Evolutionary conservation across 2,888 invertebrate genomes (phyloP), one percentile per base, ranked within the genome.

Genomic region (Phyto melanocephala): DNA sequence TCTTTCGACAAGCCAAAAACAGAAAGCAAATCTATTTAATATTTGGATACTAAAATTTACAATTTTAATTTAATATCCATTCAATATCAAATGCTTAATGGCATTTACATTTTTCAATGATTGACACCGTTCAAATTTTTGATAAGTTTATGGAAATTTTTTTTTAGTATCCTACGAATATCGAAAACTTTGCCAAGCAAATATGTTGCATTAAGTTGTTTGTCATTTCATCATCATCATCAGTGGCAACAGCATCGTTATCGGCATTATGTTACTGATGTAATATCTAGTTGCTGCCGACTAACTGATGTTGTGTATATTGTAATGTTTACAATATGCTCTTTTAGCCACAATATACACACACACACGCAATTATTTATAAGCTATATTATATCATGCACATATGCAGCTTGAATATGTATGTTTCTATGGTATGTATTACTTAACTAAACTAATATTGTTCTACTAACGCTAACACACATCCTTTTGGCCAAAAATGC

Each of bases 81-180:
- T 35, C 13, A 8, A 37, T 22, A 52, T 24, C 10, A 67, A 20
- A 52, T 13, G 52, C 4, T 35, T 33, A 15, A 60, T 13, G 24
- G 35, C 10, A 37, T 22, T n/a, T n/a, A 40, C 65, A 56, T n/a
- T 13, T 37, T 35, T 13, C 22, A 22, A 77, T 77, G 60, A 77
- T 68, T 68, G 68, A 70, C 60, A 52, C 13, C 13, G 52, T 52
- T 4, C 13, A 77, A 15, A 62, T 47, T 50, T n/a, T 47, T 24
- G 1, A 0, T 52, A 24, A 75, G 67, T 77, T 62, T 77, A 77
- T 77, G 77, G 42, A 62, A 62, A 68, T 77, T 76, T 56, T 37
- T 7, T 20, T 52, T 40, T 28, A 11, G 5, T 8, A 65, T 22
- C n/a, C n/a, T 2, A 58, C 10, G 20, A 15, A 6, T 45, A 4